Conservation (phyloP, 30 jellyfish, hydroid and myxozoan genomes). For the Aurelia coerulea region DNA sequence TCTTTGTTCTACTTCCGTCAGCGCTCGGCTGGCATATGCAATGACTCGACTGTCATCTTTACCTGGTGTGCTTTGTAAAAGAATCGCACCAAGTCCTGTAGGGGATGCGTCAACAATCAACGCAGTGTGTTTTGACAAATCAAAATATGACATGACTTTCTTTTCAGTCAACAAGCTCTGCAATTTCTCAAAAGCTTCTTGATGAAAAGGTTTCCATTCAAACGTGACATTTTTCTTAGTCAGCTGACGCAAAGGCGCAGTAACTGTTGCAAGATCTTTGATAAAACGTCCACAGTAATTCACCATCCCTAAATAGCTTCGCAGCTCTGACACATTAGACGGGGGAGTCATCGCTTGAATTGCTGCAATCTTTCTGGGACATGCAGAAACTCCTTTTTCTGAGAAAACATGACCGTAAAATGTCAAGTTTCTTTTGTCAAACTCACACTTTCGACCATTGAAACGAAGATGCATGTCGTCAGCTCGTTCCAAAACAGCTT, state of each 20-base stretch:
- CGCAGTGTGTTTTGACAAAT: slow-evolving; percentile 7
- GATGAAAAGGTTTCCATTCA: slow-evolving; percentile 14
- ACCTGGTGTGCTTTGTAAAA: slow-evolving; percentile 53
- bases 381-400: too few species aligned
- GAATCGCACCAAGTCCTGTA: slow-evolving; percentile 34
- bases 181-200: slow-evolving; percentile 32
- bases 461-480: not conserved
- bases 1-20: slow-evolving; percentile 31
- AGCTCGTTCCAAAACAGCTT: slow-evolving; percentile 17
- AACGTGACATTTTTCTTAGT: slow-evolving; percentile 23
- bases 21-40: slow-evolving; percentile 30
- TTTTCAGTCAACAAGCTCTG: not conserved
- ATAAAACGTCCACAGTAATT: slow-evolving; percentile 9
- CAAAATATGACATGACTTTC: slow-evolving; percentile 42
- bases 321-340: too few species aligned
- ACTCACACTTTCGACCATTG: not conserved
- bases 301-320: slow-evolving; percentile 2
- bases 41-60: slow-evolving; percentile 12
- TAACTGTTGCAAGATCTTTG: not conserved
- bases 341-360: too few species aligned
- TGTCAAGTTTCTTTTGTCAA: too few species aligned
- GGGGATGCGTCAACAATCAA: slow-evolving; percentile 50
- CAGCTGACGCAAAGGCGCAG: slow-evolving; percentile 28
- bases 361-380: too few species aligned
- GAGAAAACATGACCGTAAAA: too few species aligned